These are phyloP conservation scores for Crossaster papposus DNA, from an alignment of 53 echinoderm and acorn worm species.

Conservation along the genomic window DNA sequence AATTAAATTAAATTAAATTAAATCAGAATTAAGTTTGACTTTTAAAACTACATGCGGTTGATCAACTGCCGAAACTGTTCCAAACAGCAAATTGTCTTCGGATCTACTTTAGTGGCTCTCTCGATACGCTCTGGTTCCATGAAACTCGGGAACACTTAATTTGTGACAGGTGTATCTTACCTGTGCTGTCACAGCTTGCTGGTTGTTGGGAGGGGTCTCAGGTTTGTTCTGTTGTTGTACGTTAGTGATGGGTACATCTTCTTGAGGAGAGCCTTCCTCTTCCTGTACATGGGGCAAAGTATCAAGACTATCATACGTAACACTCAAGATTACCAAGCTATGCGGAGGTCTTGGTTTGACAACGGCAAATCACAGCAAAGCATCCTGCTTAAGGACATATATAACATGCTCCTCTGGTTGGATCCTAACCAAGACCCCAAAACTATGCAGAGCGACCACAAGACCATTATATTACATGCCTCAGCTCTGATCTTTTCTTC, in stretches of 20 bases:
- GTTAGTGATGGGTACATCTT: not conserved
- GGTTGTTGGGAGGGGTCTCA: conserved; percentile 63
- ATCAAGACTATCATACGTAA: no score
- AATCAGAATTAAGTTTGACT: no score
- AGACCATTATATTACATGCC: no score
- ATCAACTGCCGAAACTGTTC: no score
- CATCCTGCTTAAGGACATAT: not conserved
- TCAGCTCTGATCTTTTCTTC: not conserved
- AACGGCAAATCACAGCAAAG: not conserved
- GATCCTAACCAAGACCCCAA: not conserved
- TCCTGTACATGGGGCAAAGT: conserved; percentile 10
- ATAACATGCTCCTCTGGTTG: not conserved
- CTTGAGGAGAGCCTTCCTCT: conserved; percentile 18
- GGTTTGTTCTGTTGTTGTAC: conserved; percentile 28
- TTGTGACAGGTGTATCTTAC: conserved; percentile 62
- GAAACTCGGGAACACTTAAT: no score
- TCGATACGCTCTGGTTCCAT: not conserved
- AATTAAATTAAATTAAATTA: no score
- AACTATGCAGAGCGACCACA: not conserved
- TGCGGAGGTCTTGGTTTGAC: not conserved
- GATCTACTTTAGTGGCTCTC: no score
- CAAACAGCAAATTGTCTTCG: no score
- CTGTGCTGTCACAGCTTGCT: conserved; percentile 73
- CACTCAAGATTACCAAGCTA: no score
- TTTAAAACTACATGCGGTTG: no score